Evolutionary conservation across 1,140 invertebrate genomes (phyloP).

Genomic region (Thalassaphorura encarpata): DNA sequence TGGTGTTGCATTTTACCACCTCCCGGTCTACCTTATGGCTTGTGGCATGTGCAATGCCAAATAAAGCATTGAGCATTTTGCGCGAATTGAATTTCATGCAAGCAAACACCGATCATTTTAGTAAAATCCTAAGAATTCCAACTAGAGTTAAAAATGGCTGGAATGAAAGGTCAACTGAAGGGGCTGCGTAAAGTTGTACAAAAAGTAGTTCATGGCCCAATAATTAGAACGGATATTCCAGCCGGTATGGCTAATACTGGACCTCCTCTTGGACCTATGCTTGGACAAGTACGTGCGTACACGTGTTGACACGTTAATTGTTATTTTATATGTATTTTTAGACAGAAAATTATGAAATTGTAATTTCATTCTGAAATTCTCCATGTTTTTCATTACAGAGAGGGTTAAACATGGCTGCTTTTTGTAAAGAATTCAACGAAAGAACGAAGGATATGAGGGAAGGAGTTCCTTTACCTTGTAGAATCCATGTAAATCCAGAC

Average conservation of each 20-base stretch:
- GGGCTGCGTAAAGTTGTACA: constrained; percentile 35
- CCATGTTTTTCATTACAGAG: constrained; percentile 49
- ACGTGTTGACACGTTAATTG: neutral
- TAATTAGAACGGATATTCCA: constrained; percentile 66
- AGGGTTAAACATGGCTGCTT: constrained; percentile 88
- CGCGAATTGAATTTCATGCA: too few relatives aligned
- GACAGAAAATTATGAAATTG: neutral
- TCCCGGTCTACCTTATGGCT: too few relatives aligned
- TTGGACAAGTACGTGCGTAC: constrained; percentile 65
- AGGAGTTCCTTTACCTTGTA: constrained; percentile 78
- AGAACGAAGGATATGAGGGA: constrained; percentile 83
- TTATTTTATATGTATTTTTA: neutral
- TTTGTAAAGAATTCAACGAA: constrained; percentile 98
- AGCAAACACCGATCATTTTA: too few relatives aligned
- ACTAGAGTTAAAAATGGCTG: constrained; percentile 22
- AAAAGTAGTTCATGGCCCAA: constrained; percentile 61
- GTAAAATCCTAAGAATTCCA: too few relatives aligned
- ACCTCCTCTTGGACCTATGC: constrained; percentile 79
- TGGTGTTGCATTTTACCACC: too few relatives aligned
- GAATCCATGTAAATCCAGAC: constrained; percentile 74
- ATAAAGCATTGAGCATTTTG: too few relatives aligned
- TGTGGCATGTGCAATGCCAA: too few relatives aligned
- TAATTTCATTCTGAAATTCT: neutral
- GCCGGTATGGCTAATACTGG: constrained; percentile 75
- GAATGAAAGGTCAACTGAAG: constrained; percentile 21